phyloP scores from a whole-genome alignment of 92 coral and sea anemone genomes.

The Porites lobata region DNA sequence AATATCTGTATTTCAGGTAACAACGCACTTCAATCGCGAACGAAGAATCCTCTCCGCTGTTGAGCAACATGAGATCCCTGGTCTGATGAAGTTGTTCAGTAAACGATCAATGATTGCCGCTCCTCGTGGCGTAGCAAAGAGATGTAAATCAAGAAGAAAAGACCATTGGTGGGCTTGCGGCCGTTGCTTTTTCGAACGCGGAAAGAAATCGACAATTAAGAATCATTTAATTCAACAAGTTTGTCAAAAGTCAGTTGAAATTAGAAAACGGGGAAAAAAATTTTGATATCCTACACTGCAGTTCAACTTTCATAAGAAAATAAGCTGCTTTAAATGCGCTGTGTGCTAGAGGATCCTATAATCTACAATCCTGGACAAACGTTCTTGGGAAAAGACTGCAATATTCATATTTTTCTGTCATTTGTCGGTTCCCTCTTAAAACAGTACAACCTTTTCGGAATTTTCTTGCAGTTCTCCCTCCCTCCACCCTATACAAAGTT shows the following conservation, averaged over 20 bases:
- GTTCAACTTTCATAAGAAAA: background rate
- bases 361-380: too few relatives aligned
- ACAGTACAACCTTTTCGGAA: too few relatives aligned
- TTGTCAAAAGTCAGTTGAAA: constrained; percentile 50
- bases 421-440: too few relatives aligned
- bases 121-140: constrained; percentile 20
- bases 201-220: constrained; percentile 71
- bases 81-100: constrained; percentile 29
- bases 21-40: constrained; percentile 10
- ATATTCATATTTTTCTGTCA: too few relatives aligned
- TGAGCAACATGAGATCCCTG: constrained; percentile 42
- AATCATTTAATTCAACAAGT: constrained; percentile 62
- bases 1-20: constrained; percentile 2
- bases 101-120: background rate
- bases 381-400: too few relatives aligned
- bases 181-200: constrained; percentile 60
- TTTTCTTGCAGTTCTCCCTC: too few relatives aligned
- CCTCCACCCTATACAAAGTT: too few relatives aligned
- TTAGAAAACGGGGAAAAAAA: background rate
- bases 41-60: background rate
- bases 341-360: too few relatives aligned
- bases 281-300: background rate
- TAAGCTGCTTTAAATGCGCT: too few relatives aligned
- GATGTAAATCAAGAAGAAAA: constrained; percentile 44
- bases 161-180: constrained; percentile 76